Conservation (phyloP, 2,797 vertebrate species). For the Hydrolagus colliei region DNA sequence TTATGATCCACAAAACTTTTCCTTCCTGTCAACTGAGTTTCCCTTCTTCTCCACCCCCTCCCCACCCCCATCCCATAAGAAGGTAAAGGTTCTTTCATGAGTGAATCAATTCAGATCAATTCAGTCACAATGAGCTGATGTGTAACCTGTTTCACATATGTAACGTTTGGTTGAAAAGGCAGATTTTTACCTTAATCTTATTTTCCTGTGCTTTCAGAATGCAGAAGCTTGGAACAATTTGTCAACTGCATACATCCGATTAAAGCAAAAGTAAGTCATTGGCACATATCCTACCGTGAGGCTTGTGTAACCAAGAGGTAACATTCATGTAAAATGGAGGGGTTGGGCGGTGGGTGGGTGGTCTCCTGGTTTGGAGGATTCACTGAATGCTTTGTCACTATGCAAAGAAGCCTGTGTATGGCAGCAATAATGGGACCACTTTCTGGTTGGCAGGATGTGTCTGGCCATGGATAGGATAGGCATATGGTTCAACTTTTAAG, state of each 20-base stretch:
- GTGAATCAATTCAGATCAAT: too few species aligned
- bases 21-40: too few species aligned
- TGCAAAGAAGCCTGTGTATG: too few species aligned
- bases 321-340: background rate
- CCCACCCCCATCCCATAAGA: too few species aligned
- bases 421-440: too few species aligned
- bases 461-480: background rate
- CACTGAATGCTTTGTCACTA: too few species aligned
- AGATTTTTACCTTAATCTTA: background rate
- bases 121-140: background rate
- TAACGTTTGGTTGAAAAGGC: background rate
- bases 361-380: too few species aligned
- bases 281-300: background rate
- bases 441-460: too few species aligned
- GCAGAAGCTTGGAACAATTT: constrained; percentile 97
- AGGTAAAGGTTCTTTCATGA: too few species aligned
- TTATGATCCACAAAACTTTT: too few species aligned
- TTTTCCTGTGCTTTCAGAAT: constrained; percentile 65
- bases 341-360: too few species aligned
- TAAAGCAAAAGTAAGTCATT: constrained; percentile 81
- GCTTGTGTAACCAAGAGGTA: background rate
- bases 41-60: too few species aligned
- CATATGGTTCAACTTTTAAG: background rate
- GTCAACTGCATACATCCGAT: constrained; percentile 85
- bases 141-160: background rate